phyloP scores from a whole-genome alignment of 2,888 invertebrate species.

The Sycophila texana region DNA sequence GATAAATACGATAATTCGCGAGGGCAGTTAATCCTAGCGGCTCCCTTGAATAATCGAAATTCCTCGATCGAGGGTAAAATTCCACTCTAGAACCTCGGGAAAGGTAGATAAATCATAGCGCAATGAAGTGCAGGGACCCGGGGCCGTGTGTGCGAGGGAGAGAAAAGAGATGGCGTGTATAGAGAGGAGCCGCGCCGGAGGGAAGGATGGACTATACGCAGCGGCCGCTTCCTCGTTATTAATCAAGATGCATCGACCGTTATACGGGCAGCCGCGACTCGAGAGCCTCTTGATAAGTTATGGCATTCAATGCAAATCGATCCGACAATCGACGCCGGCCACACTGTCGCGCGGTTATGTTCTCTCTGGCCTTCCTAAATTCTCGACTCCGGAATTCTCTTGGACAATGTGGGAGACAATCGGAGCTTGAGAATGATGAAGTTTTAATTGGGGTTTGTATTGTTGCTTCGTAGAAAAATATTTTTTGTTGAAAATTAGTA shows the following conservation, averaged over 20 bases:
- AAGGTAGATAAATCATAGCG: constrained; percentile 8
- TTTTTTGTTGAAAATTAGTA: no score
- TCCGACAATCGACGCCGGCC: no score
- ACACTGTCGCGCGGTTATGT: neutral
- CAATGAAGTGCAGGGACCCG: neutral
- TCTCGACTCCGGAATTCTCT: neutral
- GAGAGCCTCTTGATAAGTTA: constrained; percentile 61
- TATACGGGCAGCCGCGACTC: neutral
- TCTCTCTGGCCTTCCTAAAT: neutral
- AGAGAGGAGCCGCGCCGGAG: neutral
- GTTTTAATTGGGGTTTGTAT: neutral
- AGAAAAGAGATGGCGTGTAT: neutral
- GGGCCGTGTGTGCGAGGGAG: neutral
- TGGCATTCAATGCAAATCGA: constrained; percentile 68
- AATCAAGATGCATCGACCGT: constrained; percentile 49
- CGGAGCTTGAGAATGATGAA: neutral
- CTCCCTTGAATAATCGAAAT: no score
- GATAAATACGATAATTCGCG: neutral
- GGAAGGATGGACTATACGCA: no score
- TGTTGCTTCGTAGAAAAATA: neutral
- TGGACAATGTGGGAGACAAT: no score
- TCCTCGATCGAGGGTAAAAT: no score
- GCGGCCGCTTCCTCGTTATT: constrained; percentile 43
- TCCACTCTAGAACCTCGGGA: no score
- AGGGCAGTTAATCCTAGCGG: no score